phyloP scores from a whole-genome alignment of 2,888 invertebrate species.

The Pimpla rufipes region DNA sequence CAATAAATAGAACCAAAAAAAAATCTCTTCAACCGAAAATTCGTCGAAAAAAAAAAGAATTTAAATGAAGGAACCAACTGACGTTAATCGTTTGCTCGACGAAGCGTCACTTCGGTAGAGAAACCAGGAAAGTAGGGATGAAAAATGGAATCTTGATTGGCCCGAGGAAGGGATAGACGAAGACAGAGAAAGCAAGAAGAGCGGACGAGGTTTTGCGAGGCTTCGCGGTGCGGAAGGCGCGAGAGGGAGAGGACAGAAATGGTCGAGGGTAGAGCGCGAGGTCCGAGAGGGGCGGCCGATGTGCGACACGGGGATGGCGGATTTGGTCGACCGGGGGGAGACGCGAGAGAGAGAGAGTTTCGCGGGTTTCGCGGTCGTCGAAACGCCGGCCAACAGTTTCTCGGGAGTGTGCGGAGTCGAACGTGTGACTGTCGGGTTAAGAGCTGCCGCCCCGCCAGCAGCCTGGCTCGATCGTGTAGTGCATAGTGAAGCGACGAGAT shows the following conservation, averaged over 20 bases:
- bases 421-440: constrained; percentile 81
- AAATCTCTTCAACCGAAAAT: too few species aligned
- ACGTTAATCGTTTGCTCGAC: background rate
- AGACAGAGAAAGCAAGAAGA: background rate
- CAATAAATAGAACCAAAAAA: too few species aligned
- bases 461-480: constrained; percentile 83
- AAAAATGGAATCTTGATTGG: constrained; percentile 26
- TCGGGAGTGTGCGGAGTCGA: constrained; percentile 82
- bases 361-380: constrained; percentile 79
- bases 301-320: constrained; percentile 56
- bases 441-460: constrained; percentile 80
- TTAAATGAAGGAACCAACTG: background rate
- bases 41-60: too few species aligned
- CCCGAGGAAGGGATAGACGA: constrained; percentile 29
- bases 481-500: constrained; percentile 87
- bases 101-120: background rate
- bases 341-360: constrained; percentile 60
- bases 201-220: constrained; percentile 27
- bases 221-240: constrained; percentile 56
- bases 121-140: background rate
- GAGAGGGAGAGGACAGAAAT: constrained; percentile 48
- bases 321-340: constrained; percentile 68
- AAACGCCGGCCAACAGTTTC: constrained; percentile 79
- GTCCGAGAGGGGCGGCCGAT: constrained; percentile 44
- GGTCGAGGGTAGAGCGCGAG: constrained; percentile 44